Conservation (phyloP, 1,140 invertebrate genomes). For the Rhyacophila brunnea region DNA sequence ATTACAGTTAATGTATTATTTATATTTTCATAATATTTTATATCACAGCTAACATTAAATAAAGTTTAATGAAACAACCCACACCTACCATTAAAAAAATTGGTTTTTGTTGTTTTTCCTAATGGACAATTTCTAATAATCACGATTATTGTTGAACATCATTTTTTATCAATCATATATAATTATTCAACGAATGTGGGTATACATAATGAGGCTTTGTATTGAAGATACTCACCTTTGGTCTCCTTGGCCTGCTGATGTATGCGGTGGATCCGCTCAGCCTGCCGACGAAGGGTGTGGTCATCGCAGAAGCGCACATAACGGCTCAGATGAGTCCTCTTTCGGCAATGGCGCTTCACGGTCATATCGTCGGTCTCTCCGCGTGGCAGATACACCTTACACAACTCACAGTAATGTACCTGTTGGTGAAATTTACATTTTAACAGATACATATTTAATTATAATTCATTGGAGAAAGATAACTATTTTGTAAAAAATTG, state of each 20-base stretch:
- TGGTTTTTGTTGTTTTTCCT: too few species aligned
- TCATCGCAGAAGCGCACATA: slow-evolving; percentile 74
- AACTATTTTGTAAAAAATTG: not conserved
- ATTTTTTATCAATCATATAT: too few species aligned
- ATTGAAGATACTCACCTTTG: not conserved
- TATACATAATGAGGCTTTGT: not conserved
- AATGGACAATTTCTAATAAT: not conserved
- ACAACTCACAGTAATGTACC: slow-evolving; percentile 69
- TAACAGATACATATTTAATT: too few species aligned
- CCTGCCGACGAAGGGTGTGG: slow-evolving; percentile 63
- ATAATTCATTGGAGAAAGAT: too few species aligned
- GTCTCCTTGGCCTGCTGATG: slow-evolving; percentile 50
- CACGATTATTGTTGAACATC: not conserved
- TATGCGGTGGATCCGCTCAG: slow-evolving; percentile 64
- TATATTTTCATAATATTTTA: too few species aligned
- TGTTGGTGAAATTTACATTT: too few species aligned
- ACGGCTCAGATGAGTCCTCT: slow-evolving; percentile 67
- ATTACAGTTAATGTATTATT: too few species aligned
- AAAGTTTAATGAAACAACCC: too few species aligned
- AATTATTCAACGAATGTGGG: too few species aligned
- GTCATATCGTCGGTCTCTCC: slow-evolving; percentile 54
- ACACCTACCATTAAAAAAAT: too few species aligned
- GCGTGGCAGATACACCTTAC: slow-evolving; percentile 68
- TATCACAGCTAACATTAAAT: too few species aligned
- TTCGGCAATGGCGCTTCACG: slow-evolving; percentile 67